Evolutionary conservation across 2,888 invertebrate genomes (phyloP).

Genomic region (Chymomyza fuscimana): DNA sequence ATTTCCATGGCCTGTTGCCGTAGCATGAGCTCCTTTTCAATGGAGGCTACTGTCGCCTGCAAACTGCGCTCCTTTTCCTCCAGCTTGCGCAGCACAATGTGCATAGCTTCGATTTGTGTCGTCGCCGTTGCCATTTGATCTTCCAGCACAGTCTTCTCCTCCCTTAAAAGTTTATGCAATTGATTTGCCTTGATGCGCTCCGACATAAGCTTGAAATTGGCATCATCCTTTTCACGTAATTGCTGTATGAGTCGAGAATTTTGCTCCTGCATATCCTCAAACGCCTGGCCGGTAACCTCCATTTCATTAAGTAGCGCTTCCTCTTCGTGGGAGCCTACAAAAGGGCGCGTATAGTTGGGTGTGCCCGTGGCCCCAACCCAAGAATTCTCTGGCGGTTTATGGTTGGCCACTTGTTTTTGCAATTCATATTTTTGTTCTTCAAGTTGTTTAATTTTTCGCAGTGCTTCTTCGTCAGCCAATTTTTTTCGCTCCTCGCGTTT

Average conservation of each 20-base stretch:
- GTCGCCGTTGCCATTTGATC: constrained; percentile 92
- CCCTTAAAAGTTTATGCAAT: constrained; percentile 93
- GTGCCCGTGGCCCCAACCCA: constrained; percentile 70
- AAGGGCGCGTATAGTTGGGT: constrained; percentile 83
- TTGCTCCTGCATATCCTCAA: constrained; percentile 99
- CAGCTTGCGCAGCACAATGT: constrained; percentile 93
- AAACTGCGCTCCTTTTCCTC: constrained; percentile 97
- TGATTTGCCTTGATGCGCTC: constrained; percentile 98
- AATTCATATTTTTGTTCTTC: constrained; percentile 96
- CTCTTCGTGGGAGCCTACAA: constrained; percentile 91
- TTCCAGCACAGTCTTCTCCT: constrained; percentile 95
- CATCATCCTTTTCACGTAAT: constrained; percentile 97
- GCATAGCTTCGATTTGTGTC: constrained; percentile 96
- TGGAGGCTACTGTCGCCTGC: constrained; percentile 93
- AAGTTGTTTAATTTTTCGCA: constrained; percentile 94
- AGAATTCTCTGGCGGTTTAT: constrained; percentile 83
- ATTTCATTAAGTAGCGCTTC: constrained; percentile 98
- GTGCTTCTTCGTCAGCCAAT: constrained; percentile 95
- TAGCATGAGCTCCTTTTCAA: constrained; percentile 95
- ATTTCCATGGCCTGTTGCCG: constrained; percentile 98
- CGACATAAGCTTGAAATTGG: constrained; percentile 99
- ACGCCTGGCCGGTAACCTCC: constrained; percentile 99
- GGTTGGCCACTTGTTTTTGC: constrained; percentile 93
- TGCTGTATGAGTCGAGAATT: constrained; percentile 97
- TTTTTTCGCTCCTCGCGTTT: constrained; percentile 95